Base-by-base conservation (phyloP, 2,797 vertebrate species). In the Melanogrammus aeglefinus region DNA sequence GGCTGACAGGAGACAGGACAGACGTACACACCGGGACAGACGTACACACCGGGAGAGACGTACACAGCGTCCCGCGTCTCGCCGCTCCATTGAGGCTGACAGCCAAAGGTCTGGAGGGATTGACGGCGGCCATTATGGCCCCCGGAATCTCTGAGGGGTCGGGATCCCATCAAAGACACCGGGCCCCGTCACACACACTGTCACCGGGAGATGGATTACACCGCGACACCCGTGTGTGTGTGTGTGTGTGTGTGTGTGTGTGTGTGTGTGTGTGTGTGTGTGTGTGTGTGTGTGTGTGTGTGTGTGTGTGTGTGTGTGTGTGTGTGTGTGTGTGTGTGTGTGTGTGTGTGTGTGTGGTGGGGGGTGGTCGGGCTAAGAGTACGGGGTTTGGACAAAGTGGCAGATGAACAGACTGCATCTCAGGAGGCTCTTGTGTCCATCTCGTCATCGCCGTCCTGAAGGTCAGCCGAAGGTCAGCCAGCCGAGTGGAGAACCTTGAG, bases 121-220 rank as follows among this genome's bases (percentile, higher is more conserved):
- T 87, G 90, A 91, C 86, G 83, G 80, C 51, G 36, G 39, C 81
- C 83, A 83, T 86, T 88, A 86, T 70, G 80, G 79, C 9, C 76
- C 78, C 75, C 27, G 44, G 77, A 24, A 24, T 80, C 33, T 76
- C 77, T 80, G 74, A 31, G 16, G 78, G 81, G 83, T 82, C 83
- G 84, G 86, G 81, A 12, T 47, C 86, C 89, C 84, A 92, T 92
- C 91, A 93, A 89, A 79, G 86, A 90, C 76, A 77, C 85, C 78
- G 76, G 81, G 47, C 71, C 76, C 73, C 12, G 18, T 35, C 10
- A 78, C 80, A 73, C 44, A 9, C 75, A 83, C 84, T 92, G 92
- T 92, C 91, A 91, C 71, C 1, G 78, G 78, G 91, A 91, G 92
- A 93, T 84, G 31, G 87, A 92, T 93, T 88, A 91, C 89, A 82